These are phyloP conservation scores for Conus canariensis DNA, from an alignment of 2,888 invertebrate genomes.

Conservation along the genomic window DNA sequence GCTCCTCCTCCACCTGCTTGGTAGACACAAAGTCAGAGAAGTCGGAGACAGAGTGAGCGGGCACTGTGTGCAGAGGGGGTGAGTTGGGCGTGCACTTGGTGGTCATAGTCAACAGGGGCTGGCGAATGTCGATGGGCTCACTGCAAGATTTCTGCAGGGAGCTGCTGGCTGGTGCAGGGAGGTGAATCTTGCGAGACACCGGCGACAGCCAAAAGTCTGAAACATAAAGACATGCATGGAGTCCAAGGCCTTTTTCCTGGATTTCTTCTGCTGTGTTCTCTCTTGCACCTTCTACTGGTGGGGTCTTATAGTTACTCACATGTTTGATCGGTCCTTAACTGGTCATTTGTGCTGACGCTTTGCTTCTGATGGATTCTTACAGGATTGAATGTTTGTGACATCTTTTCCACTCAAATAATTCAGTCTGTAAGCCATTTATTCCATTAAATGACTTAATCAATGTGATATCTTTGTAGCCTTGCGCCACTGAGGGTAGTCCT, in stretches of 20 bases:
- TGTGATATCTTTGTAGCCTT: too few relatives aligned
- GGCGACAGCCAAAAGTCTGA: conserved; percentile 77
- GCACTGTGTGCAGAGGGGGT: conserved; percentile 53
- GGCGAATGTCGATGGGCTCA: conserved; percentile 70
- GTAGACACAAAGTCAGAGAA: conserved; percentile 53
- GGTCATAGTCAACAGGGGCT: conserved; percentile 6
- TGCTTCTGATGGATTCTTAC: too few relatives aligned
- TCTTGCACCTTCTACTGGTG: too few relatives aligned
- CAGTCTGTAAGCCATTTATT: too few relatives aligned
- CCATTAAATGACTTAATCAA: too few relatives aligned
- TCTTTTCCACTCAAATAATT: too few relatives aligned
- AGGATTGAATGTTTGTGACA: too few relatives aligned
- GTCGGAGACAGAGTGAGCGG: conserved; percentile 62
- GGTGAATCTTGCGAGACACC: conserved; percentile 57
- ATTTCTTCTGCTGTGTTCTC: not conserved
- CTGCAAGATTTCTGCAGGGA: conserved; percentile 69
- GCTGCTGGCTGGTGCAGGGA: conserved; percentile 30
- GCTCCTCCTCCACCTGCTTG: conserved; percentile 44
- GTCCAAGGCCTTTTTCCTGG: not conserved
- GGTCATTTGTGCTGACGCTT: too few relatives aligned
- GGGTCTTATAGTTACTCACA: too few relatives aligned
- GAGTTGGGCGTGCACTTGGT: conserved; percentile 49
- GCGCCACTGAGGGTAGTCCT: too few relatives aligned
- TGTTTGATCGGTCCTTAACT: too few relatives aligned
- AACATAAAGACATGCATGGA: conserved; percentile 49